A percentile compares a stretch with the other conserved stretches of the same genome.
phyloP scores from a whole-genome alignment of 1,140 invertebrate species.

The Calliopsis andreniformis region DNA sequence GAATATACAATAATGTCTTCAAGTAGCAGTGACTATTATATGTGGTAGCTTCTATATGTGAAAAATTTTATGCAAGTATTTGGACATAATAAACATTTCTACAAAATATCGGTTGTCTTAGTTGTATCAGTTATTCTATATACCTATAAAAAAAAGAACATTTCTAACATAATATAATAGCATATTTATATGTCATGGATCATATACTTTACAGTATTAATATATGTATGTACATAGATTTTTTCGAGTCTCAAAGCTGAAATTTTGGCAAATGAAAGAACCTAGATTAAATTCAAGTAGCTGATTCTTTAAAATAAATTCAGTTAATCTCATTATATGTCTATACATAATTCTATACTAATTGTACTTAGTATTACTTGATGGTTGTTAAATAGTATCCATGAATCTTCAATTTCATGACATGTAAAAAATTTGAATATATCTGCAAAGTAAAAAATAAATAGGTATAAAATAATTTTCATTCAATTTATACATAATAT shows the following conservation, averaged over 20 bases:
- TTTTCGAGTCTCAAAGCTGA: neutral
- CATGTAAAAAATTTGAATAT: slow-evolving; percentile 6
- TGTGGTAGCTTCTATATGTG: slow-evolving; percentile 60
- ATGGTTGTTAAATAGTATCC: neutral
- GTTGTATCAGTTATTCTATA: slow-evolving; percentile 46
- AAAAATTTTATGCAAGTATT: slow-evolving; percentile 69
- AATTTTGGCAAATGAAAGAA: too few species aligned
- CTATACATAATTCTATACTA: too few species aligned
- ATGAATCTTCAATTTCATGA: slow-evolving; percentile 9
- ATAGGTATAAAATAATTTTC: slow-evolving; percentile 9
- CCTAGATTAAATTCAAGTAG: slow-evolving; percentile 17
- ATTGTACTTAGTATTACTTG: slow-evolving; percentile 13
- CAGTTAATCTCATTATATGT: too few species aligned
- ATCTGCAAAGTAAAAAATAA: neutral
- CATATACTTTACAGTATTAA: slow-evolving; percentile 11
- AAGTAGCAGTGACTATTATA: slow-evolving; percentile 57
- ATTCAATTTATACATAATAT: neutral
- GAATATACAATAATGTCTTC: slow-evolving; percentile 50
- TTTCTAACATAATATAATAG: neutral
- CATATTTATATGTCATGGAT: neutral
- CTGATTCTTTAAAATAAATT: too few species aligned
- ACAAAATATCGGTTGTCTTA: slow-evolving; percentile 57
- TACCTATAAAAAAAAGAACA: slow-evolving; percentile 22
- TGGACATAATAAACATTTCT: slow-evolving; percentile 70
- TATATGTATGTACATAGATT: slow-evolving; percentile 1